Conservation (phyloP, 1,140 invertebrate species). For the Drosophila simulans region DNA sequence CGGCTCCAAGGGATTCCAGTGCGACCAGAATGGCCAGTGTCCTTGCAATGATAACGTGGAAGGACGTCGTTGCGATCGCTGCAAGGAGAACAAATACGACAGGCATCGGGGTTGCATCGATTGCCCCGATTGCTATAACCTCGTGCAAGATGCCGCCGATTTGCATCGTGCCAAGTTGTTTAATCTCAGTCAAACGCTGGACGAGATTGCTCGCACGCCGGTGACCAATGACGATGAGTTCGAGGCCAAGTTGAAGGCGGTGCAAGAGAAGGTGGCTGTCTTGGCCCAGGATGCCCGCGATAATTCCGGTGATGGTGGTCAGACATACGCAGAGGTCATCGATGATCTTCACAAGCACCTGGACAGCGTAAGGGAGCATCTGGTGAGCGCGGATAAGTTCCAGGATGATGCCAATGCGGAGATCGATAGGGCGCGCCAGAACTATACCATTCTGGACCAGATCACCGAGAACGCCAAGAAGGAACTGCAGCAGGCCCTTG, state of each 20-base stretch:
- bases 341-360: slow-evolving; percentile 89
- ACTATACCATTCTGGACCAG: slow-evolving; percentile 90
- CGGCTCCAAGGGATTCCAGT: slow-evolving; percentile 93
- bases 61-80: slow-evolving; percentile 95
- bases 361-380: slow-evolving; percentile 87
- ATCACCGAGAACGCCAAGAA: slow-evolving; percentile 90
- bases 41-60: slow-evolving; percentile 96
- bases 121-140: slow-evolving; percentile 96
- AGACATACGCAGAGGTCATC: slow-evolving; percentile 88
- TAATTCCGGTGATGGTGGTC: slow-evolving; percentile 88
- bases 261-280: slow-evolving; percentile 89
- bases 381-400: slow-evolving; percentile 87
- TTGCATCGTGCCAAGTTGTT: slow-evolving; percentile 91
- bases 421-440: slow-evolving; percentile 87
- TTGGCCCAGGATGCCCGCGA: slow-evolving; percentile 89
- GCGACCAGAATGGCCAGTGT: slow-evolving; percentile 93
- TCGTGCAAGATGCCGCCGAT: slow-evolving; percentile 95
- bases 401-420: slow-evolving; percentile 87
- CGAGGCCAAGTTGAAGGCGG: slow-evolving; percentile 89
- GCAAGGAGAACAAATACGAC: slow-evolving; percentile 96
- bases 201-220: slow-evolving; percentile 90
- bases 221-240: slow-evolving; percentile 94
- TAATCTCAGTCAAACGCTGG: slow-evolving; percentile 87
- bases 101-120: slow-evolving; percentile 93
- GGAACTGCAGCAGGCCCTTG: slow-evolving; percentile 89